phyloP scores from a whole-genome alignment of 2,113 vertebrate species.

The Gymnogyps californianus region DNA sequence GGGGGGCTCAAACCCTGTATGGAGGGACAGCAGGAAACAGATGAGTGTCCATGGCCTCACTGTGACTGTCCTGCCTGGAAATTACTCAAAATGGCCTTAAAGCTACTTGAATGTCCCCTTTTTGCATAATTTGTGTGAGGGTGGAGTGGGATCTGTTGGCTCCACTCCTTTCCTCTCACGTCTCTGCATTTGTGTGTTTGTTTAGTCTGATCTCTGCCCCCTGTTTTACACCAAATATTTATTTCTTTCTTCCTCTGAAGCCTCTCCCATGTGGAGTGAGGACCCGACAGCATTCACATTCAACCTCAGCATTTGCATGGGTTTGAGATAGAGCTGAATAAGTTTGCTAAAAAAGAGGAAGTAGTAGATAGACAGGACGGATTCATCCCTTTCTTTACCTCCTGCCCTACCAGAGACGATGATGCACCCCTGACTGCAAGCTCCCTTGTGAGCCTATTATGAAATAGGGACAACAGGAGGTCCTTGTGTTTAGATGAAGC shows the following conservation, averaged over 20 bases:
- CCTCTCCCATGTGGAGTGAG: background rate
- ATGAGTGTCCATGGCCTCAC: background rate
- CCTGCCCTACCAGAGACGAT: background rate
- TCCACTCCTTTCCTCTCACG: background rate
- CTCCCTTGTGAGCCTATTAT: background rate
- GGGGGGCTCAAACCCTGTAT: background rate
- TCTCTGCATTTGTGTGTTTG: background rate
- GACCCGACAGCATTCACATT: background rate
- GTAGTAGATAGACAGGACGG: background rate
- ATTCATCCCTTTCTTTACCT: background rate
- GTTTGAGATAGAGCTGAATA: background rate
- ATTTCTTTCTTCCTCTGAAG: background rate
- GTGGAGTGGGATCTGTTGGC: background rate
- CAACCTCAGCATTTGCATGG: background rate
- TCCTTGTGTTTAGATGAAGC: background rate
- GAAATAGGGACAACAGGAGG: background rate
- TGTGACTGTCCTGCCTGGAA: background rate
- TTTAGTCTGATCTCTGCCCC: background rate
- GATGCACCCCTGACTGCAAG: fast-evolving
- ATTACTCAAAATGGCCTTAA: background rate
- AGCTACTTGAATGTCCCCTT: background rate
- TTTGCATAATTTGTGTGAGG: background rate
- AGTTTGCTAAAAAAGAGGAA: background rate
- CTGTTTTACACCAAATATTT: background rate
- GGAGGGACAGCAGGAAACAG: background rate